A percentile compares a stretch with the other conserved stretches of the same genome.
These are phyloP conservation scores for Terrapene triunguis DNA, from an alignment of 2,113 vertebrate genomes.

Conservation along the genomic window DNA sequence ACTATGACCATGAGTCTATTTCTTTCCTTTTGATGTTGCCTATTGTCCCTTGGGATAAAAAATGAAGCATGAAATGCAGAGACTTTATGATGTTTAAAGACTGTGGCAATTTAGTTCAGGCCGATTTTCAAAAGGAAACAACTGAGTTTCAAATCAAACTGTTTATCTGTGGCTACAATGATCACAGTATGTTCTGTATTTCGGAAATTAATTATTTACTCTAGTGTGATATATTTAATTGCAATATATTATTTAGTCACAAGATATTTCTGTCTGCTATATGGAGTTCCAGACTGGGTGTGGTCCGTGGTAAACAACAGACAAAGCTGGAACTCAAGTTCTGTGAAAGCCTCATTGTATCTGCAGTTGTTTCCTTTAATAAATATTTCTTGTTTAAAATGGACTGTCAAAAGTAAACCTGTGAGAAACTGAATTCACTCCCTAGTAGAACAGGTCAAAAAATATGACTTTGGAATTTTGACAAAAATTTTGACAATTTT, in stretches of 20 bases:
- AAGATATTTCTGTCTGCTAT: background rate
- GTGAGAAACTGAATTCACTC: background rate
- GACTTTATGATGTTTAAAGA: conserved; percentile 71
- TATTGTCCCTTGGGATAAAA: conserved; percentile 68
- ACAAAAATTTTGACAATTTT: background rate
- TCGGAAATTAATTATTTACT: conserved; percentile 69
- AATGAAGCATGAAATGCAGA: conserved; percentile 73
- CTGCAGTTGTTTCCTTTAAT: background rate
- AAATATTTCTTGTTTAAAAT: accelerated
- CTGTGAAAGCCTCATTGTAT: background rate
- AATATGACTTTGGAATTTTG: background rate
- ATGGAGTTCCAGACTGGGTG: background rate
- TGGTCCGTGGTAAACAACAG: conserved; percentile 2
- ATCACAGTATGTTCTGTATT: conserved; percentile 1
- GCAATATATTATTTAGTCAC: conserved; percentile 18
- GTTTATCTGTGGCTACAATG: conserved; percentile 56
- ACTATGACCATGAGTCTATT: conserved; percentile 55
- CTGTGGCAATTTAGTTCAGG: conserved; percentile 72
- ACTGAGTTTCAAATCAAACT: conserved; percentile 66
- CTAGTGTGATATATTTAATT: conserved; percentile 48
- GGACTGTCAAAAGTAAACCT: background rate
- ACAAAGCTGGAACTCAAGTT: background rate
- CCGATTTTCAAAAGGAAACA: conserved; percentile 64
- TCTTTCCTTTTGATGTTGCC: conserved; percentile 57
- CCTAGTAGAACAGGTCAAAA: background rate